Percentiles rank a stretch among this genome's conserved stretches.
These are phyloP conservation scores for Silurus aristotelis DNA, from an alignment of 2,797 vertebrate species.

Conservation along the genomic window DNA sequence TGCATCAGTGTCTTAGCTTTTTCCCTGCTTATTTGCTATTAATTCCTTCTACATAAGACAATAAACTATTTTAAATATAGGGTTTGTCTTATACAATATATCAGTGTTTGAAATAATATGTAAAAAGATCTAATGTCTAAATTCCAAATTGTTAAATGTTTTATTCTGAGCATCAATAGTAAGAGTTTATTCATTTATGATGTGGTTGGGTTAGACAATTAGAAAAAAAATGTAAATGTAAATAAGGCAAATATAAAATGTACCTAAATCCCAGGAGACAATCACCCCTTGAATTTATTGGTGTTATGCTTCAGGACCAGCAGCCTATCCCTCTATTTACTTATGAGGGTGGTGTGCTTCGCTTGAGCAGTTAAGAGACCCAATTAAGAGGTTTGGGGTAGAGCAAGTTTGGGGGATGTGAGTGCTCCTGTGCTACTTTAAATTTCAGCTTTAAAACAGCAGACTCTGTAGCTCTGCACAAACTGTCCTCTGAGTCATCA, in stretches of 20 bases:
- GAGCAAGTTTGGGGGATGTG: not conserved
- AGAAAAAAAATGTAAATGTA: not conserved
- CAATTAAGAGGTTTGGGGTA: conserved; percentile 66
- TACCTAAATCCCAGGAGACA: not conserved
- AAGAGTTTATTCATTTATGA: not conserved
- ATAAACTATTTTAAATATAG: not conserved
- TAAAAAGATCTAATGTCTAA: not conserved
- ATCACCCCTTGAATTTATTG: not conserved
- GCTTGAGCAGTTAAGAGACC: conserved; percentile 71
- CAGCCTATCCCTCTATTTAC: conserved; percentile 76
- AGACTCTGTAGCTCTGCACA: conserved; percentile 38
- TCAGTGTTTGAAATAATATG: not conserved
- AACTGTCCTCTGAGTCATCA: conserved; percentile 65
- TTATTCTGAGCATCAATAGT: not conserved
- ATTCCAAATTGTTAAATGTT: not conserved
- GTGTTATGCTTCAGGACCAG: conserved; percentile 44
- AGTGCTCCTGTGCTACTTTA: not conserved
- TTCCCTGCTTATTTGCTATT: not conserved
- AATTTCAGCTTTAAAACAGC: conserved; percentile 27
- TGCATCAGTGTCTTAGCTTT: not conserved
- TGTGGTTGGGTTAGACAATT: not conserved
- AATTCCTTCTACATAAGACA: not conserved
- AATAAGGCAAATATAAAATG: not conserved
- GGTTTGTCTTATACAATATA: not conserved
- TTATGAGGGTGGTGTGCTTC: conserved; percentile 68